phyloP scores from a whole-genome alignment of 2,113 vertebrate genomes.

The Erinaceus europaeus region DNA sequence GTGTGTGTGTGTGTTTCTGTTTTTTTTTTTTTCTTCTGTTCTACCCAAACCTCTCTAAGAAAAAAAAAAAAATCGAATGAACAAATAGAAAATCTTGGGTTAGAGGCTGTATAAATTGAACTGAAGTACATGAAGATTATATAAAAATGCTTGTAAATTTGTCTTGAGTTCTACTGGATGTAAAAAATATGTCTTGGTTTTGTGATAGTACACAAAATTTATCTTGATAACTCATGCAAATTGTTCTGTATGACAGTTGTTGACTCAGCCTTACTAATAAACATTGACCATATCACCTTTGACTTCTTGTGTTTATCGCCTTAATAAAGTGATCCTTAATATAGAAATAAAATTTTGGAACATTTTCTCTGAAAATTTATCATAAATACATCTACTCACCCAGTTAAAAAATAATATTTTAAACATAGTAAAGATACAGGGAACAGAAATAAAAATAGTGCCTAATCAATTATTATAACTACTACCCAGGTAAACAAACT shows the following conservation, averaged over 20 bases:
- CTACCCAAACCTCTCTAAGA: constrained; percentile 84
- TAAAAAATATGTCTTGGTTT: constrained; percentile 96
- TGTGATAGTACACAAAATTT: constrained; percentile 97
- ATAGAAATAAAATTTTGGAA: neutral
- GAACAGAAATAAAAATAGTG: neutral
- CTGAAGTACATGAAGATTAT: constrained; percentile 86
- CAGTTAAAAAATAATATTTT: neutral
- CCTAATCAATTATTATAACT: neutral
- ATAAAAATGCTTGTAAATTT: constrained; percentile 95
- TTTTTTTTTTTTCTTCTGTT: constrained; percentile 79
- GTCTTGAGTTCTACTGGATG: constrained; percentile 94
- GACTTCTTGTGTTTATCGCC: constrained; percentile 41
- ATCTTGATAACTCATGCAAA: constrained; percentile 96
- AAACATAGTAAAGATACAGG: neutral
- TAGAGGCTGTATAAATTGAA: constrained; percentile 88
- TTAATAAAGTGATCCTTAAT: neutral
- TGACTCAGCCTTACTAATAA: constrained; percentile 94
- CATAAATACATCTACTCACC: neutral
- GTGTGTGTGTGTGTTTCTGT: no score
- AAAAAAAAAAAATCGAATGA: constrained; percentile 69
- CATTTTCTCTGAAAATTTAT: neutral
- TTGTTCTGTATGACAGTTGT: constrained; percentile 95
- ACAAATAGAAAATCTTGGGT: constrained; percentile 78
- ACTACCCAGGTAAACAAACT: neutral
- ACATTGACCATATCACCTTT: constrained; percentile 88